phyloP scores from a whole-genome alignment of 2,797 vertebrate species.

The Peromyscus aztecus region DNA sequence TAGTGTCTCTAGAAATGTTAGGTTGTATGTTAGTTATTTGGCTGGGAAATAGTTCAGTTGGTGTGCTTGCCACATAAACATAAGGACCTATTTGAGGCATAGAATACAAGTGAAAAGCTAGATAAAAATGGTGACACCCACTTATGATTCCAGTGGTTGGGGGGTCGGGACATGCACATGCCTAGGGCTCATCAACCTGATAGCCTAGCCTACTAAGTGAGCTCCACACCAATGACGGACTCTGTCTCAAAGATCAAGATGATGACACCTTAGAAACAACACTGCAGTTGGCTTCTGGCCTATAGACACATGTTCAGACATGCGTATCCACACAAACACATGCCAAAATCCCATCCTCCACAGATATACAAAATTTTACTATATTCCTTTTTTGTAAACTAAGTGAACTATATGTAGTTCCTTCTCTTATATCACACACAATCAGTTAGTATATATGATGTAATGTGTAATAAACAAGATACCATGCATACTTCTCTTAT shows the following conservation, averaged over 20 bases:
- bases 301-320: neutral
- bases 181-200: neutral
- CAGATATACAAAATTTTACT: neutral
- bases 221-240: neutral
- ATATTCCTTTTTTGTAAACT: neutral
- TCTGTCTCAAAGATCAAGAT: neutral
- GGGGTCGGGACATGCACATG: fast-evolving
- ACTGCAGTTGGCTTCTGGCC: neutral
- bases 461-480: neutral
- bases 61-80: neutral
- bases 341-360: neutral
- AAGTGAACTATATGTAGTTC: neutral
- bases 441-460: neutral
- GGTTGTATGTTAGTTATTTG: neutral
- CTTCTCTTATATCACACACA: neutral
- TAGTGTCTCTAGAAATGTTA: neutral
- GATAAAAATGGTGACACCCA: neutral
- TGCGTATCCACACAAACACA: neutral
- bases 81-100: neutral
- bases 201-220: neutral
- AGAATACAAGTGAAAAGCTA: neutral
- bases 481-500: neutral
- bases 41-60: neutral
- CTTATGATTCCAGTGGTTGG: neutral
- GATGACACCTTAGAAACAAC: neutral